Base-by-base conservation (phyloP, 1,140 invertebrate genomes). In the Ylistrum balloti region DNA sequence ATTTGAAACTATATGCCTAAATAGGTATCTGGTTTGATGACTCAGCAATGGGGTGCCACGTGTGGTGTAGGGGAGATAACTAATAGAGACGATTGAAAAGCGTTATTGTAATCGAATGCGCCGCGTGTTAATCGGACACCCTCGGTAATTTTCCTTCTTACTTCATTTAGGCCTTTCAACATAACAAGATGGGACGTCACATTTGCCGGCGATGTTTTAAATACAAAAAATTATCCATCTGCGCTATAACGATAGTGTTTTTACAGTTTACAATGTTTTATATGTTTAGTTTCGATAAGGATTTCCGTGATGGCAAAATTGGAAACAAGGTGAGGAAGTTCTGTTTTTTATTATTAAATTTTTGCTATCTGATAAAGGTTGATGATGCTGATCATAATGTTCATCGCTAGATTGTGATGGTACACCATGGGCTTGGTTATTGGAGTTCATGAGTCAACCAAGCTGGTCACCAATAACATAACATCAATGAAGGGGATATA, bases 131-230 rank as follows among this genome's bases (percentile, higher is more conserved):
- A 74, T 74, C 56, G 56, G 56, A 74, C 17, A 74, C 56, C 56
- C 56, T 74, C 56, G 56, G 56, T n/a, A 28, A 74, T 28, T 74
- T 74, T n/a, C 56, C 28, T 74, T 11, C n/a, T 5, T 0, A 74
- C 56, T 28, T 11, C 56, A 74, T 5, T 3, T 3, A 28, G 0
- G 22, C n/a, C n/a, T 28, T n/a, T 28, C 1, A 74, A n/a, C 22
- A 0, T 1, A 17, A 28, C 0, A 74, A 74, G 56, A 74, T 74
- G 56, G 56, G 22, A 5, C 56, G 56, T 5, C 22, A 74, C 56
- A 74, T 74, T n/a, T 74, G 56, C 56, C 56, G 56, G 56, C 56
- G 56, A 74, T 74, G 56, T 11, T 74, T 74, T 74, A 74, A 74
- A 74, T 74, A 74, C n/a, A 74, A 74, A 74, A 74, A 74, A 28